These are phyloP conservation scores for Diorhabda elongata DNA, from an alignment of 1,140 invertebrate genomes.

Conservation along the genomic window DNA sequence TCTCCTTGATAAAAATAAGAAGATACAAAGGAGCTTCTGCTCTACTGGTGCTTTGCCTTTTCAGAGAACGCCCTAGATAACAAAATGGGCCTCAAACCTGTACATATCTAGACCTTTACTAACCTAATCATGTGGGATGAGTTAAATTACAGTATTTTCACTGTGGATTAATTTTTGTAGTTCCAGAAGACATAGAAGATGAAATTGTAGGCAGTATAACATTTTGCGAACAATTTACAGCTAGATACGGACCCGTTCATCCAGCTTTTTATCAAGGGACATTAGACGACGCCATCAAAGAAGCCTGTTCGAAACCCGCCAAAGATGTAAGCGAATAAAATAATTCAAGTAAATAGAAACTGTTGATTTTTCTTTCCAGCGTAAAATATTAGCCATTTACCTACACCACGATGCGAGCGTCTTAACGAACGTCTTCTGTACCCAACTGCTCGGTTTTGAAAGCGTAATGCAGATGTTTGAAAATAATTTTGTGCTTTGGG, in stretches of 20 bases:
- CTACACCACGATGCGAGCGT: slow-evolving; percentile 92
- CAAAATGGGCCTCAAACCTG: too few species aligned
- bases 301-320: slow-evolving; percentile 80
- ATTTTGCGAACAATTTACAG: slow-evolving; percentile 80
- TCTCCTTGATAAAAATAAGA: too few species aligned
- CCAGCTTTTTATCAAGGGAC: slow-evolving; percentile 88
- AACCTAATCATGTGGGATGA: neutral
- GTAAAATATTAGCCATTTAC: slow-evolving; percentile 88
- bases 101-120: slow-evolving; percentile 2
- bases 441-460: slow-evolving; percentile 85
- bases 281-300: slow-evolving; percentile 82
- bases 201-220: slow-evolving; percentile 81
- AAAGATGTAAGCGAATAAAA: slow-evolving; percentile 67
- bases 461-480: slow-evolving; percentile 81
- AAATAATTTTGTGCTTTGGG: slow-evolving; percentile 87
- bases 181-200: slow-evolving; percentile 81
- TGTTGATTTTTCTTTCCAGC: slow-evolving; percentile 56
- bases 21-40: too few species aligned
- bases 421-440: slow-evolving; percentile 93
- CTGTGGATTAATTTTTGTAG: slow-evolving; percentile 50
- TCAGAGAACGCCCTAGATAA: too few species aligned
- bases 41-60: too few species aligned
- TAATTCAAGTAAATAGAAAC: neutral
- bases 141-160: neutral
- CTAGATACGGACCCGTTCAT: slow-evolving; percentile 75